These are phyloP conservation scores for Vidua chalybeata DNA, from an alignment of 2,113 vertebrate genomes.

Conservation along the genomic window DNA sequence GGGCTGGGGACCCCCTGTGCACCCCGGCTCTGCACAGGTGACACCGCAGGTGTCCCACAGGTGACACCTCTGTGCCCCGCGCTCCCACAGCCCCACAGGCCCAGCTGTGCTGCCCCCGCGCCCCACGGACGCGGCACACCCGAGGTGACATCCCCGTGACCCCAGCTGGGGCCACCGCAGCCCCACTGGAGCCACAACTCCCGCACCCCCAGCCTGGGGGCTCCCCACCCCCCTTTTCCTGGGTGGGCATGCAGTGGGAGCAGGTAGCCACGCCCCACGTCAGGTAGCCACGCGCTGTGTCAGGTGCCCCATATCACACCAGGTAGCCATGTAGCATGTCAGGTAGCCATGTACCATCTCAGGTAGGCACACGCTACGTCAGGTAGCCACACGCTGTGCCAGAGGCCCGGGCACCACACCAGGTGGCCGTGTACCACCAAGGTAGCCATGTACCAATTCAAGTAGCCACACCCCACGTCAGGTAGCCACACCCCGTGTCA, in stretches of 20 bases:
- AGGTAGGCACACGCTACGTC: fast-evolving
- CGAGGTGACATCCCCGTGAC: neutral
- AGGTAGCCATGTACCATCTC: neutral
- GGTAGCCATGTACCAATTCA: neutral
- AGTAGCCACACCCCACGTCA: neutral
- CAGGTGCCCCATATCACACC: neutral
- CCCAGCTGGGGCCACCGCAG: neutral
- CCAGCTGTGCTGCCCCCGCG: neutral
- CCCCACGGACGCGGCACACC: neutral
- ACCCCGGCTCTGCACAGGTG: neutral
- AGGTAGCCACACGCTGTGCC: neutral
- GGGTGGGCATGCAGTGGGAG: neutral
- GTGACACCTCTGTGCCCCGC: neutral
- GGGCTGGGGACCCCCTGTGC: neutral
- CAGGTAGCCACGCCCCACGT: neutral
- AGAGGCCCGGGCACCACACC: neutral
- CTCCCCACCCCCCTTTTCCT: neutral
- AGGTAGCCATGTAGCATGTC: no score
- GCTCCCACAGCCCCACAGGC: no score
- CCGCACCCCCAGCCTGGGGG: neutral
- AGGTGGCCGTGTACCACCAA: neutral
- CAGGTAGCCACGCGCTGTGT: neutral
- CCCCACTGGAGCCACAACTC: fast-evolving
- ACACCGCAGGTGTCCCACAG: neutral
- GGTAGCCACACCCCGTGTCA: neutral